phyloP scores from a whole-genome alignment of 1,140 invertebrate genomes.

The Philotrypesis tridentata region DNA sequence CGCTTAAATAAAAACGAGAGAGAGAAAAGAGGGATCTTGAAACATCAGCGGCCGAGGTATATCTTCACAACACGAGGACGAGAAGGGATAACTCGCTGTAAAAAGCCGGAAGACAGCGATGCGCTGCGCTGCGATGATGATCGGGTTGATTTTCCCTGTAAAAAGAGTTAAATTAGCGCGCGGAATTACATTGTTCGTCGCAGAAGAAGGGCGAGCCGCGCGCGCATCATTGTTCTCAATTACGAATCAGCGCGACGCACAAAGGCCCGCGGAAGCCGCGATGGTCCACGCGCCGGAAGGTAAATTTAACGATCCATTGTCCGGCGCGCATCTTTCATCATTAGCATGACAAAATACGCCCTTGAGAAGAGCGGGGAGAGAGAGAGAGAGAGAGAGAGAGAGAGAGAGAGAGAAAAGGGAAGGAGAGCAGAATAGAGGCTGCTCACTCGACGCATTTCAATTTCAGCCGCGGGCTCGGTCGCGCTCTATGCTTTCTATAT shows the following conservation, averaged over 20 bases:
- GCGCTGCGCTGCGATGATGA: background rate
- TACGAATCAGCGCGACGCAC: background rate
- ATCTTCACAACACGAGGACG: too few relatives aligned
- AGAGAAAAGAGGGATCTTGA: too few relatives aligned
- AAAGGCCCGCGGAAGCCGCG: background rate
- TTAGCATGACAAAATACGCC: background rate
- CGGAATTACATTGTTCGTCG: background rate
- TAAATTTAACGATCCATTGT: constrained; percentile 17
- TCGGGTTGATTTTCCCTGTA: background rate
- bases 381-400: background rate
- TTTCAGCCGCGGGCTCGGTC: background rate
- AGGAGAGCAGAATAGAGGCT: background rate
- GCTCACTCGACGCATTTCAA: background rate
- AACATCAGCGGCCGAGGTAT: too few relatives aligned
- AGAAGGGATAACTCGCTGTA: too few relatives aligned
- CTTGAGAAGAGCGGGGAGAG: background rate
- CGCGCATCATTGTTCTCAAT: background rate
- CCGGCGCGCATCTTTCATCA: background rate
- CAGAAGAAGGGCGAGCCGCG: background rate
- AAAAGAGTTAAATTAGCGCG: background rate
- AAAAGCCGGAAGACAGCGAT: background rate
- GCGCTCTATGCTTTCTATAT: background rate
- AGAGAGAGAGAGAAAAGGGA: background rate
- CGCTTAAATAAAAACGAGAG: too few relatives aligned
- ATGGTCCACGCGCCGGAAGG: background rate